phyloP scores from a whole-genome alignment of 1,140 invertebrate genomes.

The Drosophila insularis region DNA sequence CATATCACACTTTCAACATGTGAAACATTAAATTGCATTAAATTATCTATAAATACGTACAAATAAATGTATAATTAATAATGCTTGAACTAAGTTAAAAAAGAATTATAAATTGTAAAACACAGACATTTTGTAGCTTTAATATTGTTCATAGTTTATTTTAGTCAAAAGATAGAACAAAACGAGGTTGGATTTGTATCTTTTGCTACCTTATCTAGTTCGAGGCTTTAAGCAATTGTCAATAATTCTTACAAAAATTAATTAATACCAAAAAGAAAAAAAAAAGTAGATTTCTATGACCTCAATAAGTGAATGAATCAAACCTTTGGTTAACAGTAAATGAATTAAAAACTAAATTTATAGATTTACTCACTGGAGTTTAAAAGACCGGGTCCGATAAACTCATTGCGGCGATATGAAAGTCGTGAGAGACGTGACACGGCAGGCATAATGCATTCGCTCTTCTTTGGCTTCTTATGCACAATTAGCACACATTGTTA shows the following conservation, averaged over 20 bases:
- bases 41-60: too few species aligned
- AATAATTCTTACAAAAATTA: background rate
- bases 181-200: background rate
- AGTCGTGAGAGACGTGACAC: slow-evolving; percentile 6
- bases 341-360: background rate
- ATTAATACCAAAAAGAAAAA: background rate
- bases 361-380: slow-evolving; percentile 1
- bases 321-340: too few species aligned
- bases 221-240: background rate
- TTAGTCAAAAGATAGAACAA: background rate
- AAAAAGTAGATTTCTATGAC: background rate
- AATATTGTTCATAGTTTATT: background rate
- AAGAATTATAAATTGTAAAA: too few species aligned
- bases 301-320: too few species aligned
- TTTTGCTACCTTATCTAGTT: background rate
- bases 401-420: slow-evolving; percentile 14
- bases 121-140: background rate
- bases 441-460: slow-evolving; percentile 13
- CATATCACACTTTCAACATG: background rate
- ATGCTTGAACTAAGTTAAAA: too few species aligned
- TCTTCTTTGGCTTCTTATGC: slow-evolving; percentile 9
- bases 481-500: slow-evolving; percentile 6
- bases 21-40: too few species aligned
- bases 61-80: too few species aligned
- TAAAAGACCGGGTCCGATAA: slow-evolving; percentile 13